Evolutionary conservation across 2,888 invertebrate species (phyloP), one percentile per base, ranked within the genome.

Genomic region (Scrobipalpa costella): DNA sequence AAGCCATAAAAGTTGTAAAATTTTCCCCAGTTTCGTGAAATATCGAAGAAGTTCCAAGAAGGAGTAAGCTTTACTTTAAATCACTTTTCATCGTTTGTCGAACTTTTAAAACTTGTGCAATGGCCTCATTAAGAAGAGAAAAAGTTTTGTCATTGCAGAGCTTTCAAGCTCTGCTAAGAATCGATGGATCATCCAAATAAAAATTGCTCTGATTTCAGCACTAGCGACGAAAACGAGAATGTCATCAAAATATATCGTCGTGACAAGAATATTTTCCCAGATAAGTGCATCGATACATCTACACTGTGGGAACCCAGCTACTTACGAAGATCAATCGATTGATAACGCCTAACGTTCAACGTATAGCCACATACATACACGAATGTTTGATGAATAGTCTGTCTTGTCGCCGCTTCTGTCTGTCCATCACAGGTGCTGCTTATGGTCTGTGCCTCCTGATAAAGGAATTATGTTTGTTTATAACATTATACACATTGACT

Each of bases 381-480:
- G 83, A 83, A 80, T 70, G 78, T 75, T 84, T 89, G 88, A 88
- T 85, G 76, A 79, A 88, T 88, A 72, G 73, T 75, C 81, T 78
- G 85, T 86, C 86, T 68, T 64, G 64, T 75, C 70, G 71, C 64
- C 73, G 80, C 85, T 84, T 86, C 86, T 86, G 83, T 84, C 70
- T 71, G 81, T 83, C 84, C 69, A 74, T 85, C 80, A 78, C 73
- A 72, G 62, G 60, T 67, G 68, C 67, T 70, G 69, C 64, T 64
- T 63, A 64, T 63, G 57, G 63, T 15, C 49, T 49, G 49, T 34
- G 60, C n/a, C 49, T 34, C 2, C 19, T 44, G 59, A 59, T 59
- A 44, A 59, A 59, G 59, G 59, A 44, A 59, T 44, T 59, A 59
- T 59, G 44, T 44, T 21, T 59, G 59, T 59, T 59, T 59, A 47